Base-by-base conservation (phyloP, 2,888 invertebrate species). In the Leptodirus hochenwartii region DNA sequence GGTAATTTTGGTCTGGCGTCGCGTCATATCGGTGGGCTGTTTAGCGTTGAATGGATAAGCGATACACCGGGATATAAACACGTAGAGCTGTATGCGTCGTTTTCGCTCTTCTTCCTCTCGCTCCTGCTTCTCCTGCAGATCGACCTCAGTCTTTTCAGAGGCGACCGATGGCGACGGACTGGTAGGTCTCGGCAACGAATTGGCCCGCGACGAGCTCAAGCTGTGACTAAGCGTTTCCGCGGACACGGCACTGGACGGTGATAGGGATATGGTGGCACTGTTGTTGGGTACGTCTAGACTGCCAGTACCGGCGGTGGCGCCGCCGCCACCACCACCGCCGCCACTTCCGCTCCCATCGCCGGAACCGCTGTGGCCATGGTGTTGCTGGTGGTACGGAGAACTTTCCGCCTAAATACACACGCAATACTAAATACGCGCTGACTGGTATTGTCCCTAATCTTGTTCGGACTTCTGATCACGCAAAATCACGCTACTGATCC, bases 41-140 rank as follows among this genome's bases (percentile, higher is more conserved):
- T 98, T 98, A 8, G 95, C 93, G 60, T 96, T 99, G 64, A 98
- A 98, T 5, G 96, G 96, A 61, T 98, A 96, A 5, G 98, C 90
- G 49, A 95, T 76, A 59, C 95, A 93, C 51, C 96, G 69, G 40
- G 95, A 90, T 40, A 98, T 87, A 56, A 98, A 98, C 40, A 99
- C 96, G 59, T 98, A 98, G 22, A 98, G 62, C 54, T 98, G 98
- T 34, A 98, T 73, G 36, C 88, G 73, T 36, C 79, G 72, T 54
- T 95, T 95, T 38, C 93, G 72, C 47, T 95, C 91, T 50, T 95
- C 95, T 57, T 98, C 95, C 51, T 95, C 80, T 37, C 85, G 75
- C 52, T 95, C 95, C 43, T 90, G 87, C 51, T 84, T 85, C 47
- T 90, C 91, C 63, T 79, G 79, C 22, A 80, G 63, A 49, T 84